Evolutionary conservation across 2,888 invertebrate species (phyloP).

Genomic region (Clostera curtula): DNA sequence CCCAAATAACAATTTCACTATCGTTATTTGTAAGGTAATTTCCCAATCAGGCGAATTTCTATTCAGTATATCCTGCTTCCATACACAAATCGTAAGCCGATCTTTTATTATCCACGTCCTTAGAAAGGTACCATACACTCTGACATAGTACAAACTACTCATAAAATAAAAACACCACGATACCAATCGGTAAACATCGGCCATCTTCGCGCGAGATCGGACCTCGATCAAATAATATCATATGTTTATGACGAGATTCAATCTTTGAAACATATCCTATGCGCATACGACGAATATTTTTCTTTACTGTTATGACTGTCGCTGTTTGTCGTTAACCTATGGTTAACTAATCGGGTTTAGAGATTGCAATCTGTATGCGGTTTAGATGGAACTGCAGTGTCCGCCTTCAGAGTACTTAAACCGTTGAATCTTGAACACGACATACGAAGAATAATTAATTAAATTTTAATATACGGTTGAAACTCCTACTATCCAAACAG

Average conservation of each 20-base stretch:
- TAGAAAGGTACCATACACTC: too few relatives aligned
- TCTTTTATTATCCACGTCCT: conserved; percentile 15
- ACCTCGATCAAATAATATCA: conserved; percentile 48
- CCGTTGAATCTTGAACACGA: too few relatives aligned
- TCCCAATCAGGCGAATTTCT: too few relatives aligned
- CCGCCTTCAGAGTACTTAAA: conserved; percentile 10
- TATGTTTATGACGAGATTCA: conserved; percentile 50
- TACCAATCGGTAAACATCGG: conserved; percentile 40
- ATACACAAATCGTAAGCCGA: background rate
- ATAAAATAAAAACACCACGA: conserved; percentile 45
- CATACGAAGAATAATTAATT: too few relatives aligned
- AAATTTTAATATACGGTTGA: too few relatives aligned
- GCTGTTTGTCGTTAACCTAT: conserved; percentile 21
- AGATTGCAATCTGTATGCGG: conserved; percentile 18
- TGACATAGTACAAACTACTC: conserved; percentile 32
- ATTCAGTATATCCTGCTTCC: conserved; percentile 4
- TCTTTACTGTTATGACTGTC: conserved; percentile 24
- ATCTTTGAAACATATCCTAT: conserved; percentile 35
- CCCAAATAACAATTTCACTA: too few relatives aligned
- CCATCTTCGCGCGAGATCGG: conserved; percentile 42
- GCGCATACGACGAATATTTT: conserved; percentile 28
- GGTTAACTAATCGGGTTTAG: conserved; percentile 20
- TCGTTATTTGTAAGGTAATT: too few relatives aligned
- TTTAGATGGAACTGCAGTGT: conserved; percentile 16
- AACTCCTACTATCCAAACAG: too few relatives aligned